Evolutionary conservation across 2,888 invertebrate genomes (phyloP).

Genomic region (Drosophila glabriapex): DNA sequence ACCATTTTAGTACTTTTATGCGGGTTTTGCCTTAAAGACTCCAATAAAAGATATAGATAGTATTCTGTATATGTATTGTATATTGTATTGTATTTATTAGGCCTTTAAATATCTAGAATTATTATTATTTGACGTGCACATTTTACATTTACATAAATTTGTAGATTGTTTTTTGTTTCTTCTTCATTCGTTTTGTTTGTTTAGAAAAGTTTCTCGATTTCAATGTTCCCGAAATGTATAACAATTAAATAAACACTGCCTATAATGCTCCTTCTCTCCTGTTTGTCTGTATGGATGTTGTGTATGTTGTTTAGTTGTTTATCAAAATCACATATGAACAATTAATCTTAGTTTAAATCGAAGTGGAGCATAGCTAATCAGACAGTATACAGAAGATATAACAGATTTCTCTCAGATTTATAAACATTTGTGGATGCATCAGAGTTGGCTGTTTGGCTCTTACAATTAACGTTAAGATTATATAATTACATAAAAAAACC

Average conservation of each 20-base stretch:
- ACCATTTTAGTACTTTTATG: background rate
- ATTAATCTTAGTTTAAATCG: constrained; percentile 25
- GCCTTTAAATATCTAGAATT: constrained; percentile 79
- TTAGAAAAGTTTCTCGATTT: constrained; percentile 63
- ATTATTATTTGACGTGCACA: constrained; percentile 81
- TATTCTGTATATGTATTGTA: constrained; percentile 37
- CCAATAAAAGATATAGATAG: constrained; percentile 21
- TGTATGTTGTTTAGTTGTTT: constrained; percentile 20
- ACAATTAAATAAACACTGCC: constrained; percentile 75
- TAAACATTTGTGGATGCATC: constrained; percentile 43
- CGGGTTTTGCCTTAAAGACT: background rate
- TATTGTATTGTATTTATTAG: constrained; percentile 76
- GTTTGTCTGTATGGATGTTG: constrained; percentile 30
- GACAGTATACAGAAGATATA: constrained; percentile 31
- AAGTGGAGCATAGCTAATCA: constrained; percentile 27
- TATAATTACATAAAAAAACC: constrained; percentile 73
- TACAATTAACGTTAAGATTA: constrained; percentile 60
- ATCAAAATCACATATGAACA: constrained; percentile 30
- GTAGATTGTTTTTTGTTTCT: constrained; percentile 35
- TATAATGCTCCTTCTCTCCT: constrained; percentile 33
- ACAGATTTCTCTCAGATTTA: constrained; percentile 41
- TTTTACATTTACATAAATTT: constrained; percentile 78
- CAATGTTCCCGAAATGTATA: constrained; percentile 76
- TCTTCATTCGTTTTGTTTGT: constrained; percentile 38
- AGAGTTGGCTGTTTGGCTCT: constrained; percentile 41